Percentiles rank a stretch among this genome's conserved stretches.
These are phyloP conservation scores for Capromys pilorides DNA, from an alignment of 2,797 vertebrate genomes.

Conservation along the genomic window DNA sequence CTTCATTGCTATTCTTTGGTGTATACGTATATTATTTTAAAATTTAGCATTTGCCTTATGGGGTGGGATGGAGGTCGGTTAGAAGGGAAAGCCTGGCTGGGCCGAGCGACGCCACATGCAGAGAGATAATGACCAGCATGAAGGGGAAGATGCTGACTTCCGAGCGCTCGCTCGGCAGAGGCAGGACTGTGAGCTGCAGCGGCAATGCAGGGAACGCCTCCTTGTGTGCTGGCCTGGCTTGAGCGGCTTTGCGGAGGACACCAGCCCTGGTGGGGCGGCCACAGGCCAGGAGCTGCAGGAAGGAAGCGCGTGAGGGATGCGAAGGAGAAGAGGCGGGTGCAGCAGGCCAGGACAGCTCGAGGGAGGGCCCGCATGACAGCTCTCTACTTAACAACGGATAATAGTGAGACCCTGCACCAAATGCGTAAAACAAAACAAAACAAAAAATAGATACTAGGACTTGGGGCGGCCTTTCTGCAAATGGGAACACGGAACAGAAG, in stretches of 20 bases:
- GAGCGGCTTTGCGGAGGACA: background rate
- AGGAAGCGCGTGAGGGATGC: background rate
- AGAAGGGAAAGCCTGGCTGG: background rate
- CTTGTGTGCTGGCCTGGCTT: background rate
- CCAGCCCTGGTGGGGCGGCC: background rate
- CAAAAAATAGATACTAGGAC: background rate
- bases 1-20: background rate
- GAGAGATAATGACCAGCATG: background rate
- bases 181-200: background rate
- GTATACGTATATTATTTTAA: conserved; percentile 19
- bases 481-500: no score
- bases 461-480: background rate
- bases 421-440: no score
- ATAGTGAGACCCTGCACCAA: no score
- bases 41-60: conserved; percentile 25
- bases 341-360: background rate
- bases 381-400: background rate
- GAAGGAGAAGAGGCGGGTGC: background rate
- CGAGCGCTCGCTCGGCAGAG: background rate
- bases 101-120: background rate
- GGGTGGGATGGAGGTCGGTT: background rate
- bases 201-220: background rate
- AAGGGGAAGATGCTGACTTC: background rate
- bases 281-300: background rate
- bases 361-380: background rate